Conservation (phyloP, 2,888 invertebrate species). For the Drosophila borealis region DNA sequence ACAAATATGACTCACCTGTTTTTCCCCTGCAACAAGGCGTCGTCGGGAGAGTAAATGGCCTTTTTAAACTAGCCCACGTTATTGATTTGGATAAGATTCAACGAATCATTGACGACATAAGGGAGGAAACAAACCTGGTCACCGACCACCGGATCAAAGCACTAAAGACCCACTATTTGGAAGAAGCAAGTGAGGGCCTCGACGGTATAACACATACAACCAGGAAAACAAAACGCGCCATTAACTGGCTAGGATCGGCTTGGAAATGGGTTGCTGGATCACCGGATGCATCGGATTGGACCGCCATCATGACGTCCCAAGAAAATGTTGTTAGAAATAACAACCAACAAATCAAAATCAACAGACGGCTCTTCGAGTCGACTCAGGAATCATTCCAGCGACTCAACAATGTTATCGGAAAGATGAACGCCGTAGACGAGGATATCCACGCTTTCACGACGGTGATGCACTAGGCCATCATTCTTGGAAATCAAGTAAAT, state of each 20-base stretch:
- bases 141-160: too few species aligned
- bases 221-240: neutral
- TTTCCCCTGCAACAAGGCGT: too few species aligned
- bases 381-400: conserved; percentile 2
- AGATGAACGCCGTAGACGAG: conserved; percentile 1
- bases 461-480: neutral
- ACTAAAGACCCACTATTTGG: too few species aligned
- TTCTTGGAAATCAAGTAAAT: neutral
- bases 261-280: neutral
- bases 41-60: too few species aligned
- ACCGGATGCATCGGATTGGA: neutral
- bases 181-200: too few species aligned
- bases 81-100: too few species aligned
- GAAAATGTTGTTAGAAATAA: neutral
- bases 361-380: conserved; percentile 1
- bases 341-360: neutral
- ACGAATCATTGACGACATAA: too few species aligned
- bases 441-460: neutral
- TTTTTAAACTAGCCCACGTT: too few species aligned
- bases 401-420: neutral
- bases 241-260: neutral
- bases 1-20: too few species aligned
- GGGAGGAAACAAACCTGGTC: too few species aligned
- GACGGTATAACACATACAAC: too few species aligned
- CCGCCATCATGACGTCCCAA: neutral